Evolutionary conservation across 1,140 invertebrate genomes (phyloP), one percentile per base, ranked within the genome.

Genomic region (Nasonia vitripennis): DNA sequence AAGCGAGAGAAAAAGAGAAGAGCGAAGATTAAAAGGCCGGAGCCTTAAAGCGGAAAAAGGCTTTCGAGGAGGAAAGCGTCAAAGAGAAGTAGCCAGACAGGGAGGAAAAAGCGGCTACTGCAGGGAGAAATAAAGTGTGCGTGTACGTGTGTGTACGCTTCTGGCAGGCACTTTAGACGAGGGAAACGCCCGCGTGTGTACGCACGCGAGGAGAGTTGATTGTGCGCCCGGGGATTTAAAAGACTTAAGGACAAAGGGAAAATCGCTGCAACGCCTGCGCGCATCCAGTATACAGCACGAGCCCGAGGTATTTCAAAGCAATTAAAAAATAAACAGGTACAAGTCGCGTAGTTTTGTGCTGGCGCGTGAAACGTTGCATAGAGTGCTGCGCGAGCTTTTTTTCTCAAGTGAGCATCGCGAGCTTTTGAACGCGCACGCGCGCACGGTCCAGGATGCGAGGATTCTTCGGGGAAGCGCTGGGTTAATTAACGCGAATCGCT

Each of bases 1-100:
- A 86, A 87, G 77, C 74, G 75, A 37, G 23, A 5, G 62, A 34
- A 17, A 27, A 14, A 37, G 70, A 45, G 41, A 45, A 45, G 41
- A 45, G 9, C 6, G 41, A 45, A 10, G 31, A 80, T 71, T 41
- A 37, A 31, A 62, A 14, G 9, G 41, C 10, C 5, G 5, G 34
- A 4, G 5, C 34, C 34, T 37, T 37, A 37, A 37, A 37, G 34
- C 4, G 34, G 34, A 37, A 37, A 37, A 37, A 37, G 34, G 34
- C 34, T 37, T 3, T 37, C 34, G 34, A 4, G 34, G 34, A 37
- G 34, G 2, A 6, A 70, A 67, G 34, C 62, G 71, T 82, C 70
- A 82, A 82, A 82, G 70, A 82, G 48, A 74, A 82, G 79, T 81
- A 81, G 80, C 80, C 80, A 37, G 41, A 71, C 23, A n/a, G 41